A percentile compares a stretch with the other conserved stretches of the same genome.
These are phyloP conservation scores for Meriones psammophilus DNA, from an alignment of 2,797 vertebrate species.

Conservation along the genomic window DNA sequence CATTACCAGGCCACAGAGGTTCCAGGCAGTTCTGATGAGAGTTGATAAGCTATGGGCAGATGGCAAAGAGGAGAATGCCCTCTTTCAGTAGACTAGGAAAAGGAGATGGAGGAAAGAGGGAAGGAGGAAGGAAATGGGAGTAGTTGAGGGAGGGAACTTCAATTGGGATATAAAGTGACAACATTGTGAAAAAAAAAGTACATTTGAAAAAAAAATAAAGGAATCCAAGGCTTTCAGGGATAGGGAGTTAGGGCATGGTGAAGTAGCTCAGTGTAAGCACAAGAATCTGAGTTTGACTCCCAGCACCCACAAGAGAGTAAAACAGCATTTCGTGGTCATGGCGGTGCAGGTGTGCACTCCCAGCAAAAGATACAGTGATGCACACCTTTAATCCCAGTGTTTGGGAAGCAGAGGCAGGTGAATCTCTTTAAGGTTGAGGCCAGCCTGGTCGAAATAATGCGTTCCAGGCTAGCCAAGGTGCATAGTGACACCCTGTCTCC, in stretches of 20 bases:
- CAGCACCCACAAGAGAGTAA: no score
- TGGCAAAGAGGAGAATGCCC: no score
- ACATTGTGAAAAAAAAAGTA: no score
- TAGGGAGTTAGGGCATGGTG: neutral
- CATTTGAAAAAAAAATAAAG: neutral
- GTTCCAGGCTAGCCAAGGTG: neutral
- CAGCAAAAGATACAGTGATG: neutral
- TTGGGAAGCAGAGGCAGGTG: neutral
- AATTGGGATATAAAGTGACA: no score
- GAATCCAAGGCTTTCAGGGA: neutral
- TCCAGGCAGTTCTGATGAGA: no score
- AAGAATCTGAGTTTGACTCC: neutral
- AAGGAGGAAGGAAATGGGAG: no score
- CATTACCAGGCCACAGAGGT: no score
- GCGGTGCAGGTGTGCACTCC: neutral
- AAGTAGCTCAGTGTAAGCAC: neutral
- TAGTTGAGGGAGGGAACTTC: no score
- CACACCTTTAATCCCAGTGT: neutral
- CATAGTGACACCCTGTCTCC: neutral
- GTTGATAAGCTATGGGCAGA: no score
- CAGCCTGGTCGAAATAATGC: neutral
- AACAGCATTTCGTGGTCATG: neutral
- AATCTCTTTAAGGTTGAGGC: neutral
- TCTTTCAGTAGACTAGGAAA: no score
- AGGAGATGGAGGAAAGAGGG: no score